Evolutionary conservation across 2,888 invertebrate species (phyloP).

Genomic region (Cyclophora albipunctata): DNA sequence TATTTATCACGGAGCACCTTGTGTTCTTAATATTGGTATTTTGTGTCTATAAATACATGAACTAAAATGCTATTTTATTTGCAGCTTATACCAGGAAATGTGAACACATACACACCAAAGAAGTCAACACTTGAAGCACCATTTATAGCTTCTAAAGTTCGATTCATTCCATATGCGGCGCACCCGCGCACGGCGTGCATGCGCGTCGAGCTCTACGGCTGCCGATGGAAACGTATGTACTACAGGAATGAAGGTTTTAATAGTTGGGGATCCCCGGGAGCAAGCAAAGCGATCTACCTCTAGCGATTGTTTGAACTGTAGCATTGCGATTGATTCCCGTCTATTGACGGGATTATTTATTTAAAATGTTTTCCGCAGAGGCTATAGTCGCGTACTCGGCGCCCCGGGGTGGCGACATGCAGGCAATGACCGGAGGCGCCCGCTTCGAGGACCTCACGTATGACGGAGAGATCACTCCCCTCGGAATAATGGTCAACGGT

Average conservation of each 20-base stretch:
- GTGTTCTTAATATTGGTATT: no score
- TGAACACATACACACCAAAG: constrained; percentile 83
- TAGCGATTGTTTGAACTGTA: constrained; percentile 22
- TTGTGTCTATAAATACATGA: no score
- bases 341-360: constrained; percentile 41
- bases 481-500: constrained; percentile 77
- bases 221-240: constrained; percentile 76
- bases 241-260: constrained; percentile 3
- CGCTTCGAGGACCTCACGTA: constrained; percentile 87
- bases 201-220: constrained; percentile 93
- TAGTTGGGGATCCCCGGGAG: constrained; percentile 49
- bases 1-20: no score
- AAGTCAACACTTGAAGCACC: constrained; percentile 85
- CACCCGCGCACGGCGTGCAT: constrained; percentile 93
- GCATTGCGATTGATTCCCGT: constrained; percentile 25
- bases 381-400: constrained; percentile 80
- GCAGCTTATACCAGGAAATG: constrained; percentile 84
- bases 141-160: constrained; percentile 88
- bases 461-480: constrained; percentile 78
- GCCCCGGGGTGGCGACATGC: constrained; percentile 78
- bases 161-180: constrained; percentile 91
- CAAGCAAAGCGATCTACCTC: constrained; percentile 34
- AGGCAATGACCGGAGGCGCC: constrained; percentile 78
- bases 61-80: constrained; percentile 27
- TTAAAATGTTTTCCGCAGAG: constrained; percentile 68